Evolutionary conservation across 2,888 invertebrate species (phyloP).

Genomic region (Drosophila atripex): DNA sequence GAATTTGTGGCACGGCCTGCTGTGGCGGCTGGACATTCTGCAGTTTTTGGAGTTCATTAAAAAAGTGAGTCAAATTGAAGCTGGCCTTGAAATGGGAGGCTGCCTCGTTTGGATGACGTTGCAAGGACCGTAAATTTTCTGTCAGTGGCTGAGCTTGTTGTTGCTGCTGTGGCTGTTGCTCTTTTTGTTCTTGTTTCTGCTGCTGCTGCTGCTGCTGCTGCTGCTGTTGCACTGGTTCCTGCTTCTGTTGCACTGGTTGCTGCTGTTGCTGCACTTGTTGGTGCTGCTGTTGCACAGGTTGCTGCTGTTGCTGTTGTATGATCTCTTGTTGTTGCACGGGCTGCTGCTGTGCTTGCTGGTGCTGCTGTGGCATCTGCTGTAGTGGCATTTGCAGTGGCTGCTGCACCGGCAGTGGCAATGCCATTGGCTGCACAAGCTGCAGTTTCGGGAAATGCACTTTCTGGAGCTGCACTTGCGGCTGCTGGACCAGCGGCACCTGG

Average conservation of each 20-base stretch:
- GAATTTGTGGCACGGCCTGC: conserved; percentile 1
- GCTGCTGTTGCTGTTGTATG: conserved; percentile 15
- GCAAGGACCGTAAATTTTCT: background rate
- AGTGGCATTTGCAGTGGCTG: conserved; percentile 7
- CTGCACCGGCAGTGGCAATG: conserved; percentile 19
- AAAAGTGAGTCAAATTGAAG: conserved; percentile 59
- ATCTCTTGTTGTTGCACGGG: background rate
- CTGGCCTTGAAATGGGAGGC: conserved; percentile 35
- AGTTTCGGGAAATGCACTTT: conserved; percentile 9
- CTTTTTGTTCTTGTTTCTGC: conserved; percentile 1
- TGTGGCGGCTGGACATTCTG: conserved; percentile 23
- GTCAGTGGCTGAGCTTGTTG: background rate
- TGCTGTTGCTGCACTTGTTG: conserved; percentile 6
- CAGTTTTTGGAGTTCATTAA: conserved; percentile 56
- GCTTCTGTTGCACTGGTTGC: background rate
- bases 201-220: conserved; percentile 23
- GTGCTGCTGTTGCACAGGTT: conserved; percentile 29
- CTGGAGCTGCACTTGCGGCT: conserved; percentile 5
- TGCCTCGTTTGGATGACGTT: background rate
- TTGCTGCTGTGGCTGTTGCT: conserved; percentile 22
- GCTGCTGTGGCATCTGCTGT: conserved; percentile 26
- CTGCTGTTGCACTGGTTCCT: conserved; percentile 6
- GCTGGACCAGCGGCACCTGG: conserved; percentile 3
- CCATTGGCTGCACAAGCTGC: conserved; percentile 11
- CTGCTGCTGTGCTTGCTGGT: conserved; percentile 15